Evolutionary conservation across 2,888 invertebrate genomes (phyloP).

Genomic region (Chrysolina americana): DNA sequence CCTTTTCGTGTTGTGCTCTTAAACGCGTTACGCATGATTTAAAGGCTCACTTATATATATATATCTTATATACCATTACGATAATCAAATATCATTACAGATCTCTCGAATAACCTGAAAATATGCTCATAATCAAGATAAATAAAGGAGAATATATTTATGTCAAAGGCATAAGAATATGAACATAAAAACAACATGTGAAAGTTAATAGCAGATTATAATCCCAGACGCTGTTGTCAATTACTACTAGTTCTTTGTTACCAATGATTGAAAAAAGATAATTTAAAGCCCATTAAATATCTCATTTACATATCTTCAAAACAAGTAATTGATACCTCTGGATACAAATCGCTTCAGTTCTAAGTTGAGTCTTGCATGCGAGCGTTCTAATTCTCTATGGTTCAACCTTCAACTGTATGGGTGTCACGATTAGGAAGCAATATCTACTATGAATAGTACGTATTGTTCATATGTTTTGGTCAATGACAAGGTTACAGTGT

Average conservation of each 20-base stretch:
- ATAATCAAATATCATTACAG: too few relatives aligned
- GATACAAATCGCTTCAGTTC: neutral
- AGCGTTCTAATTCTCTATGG: constrained; percentile 12
- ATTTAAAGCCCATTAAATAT: neutral
- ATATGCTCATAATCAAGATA: too few relatives aligned
- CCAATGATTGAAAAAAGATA: neutral
- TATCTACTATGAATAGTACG: constrained; percentile 28
- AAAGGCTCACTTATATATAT: too few relatives aligned
- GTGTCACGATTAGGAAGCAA: constrained; percentile 30
- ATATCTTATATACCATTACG: too few relatives aligned
- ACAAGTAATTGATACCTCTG: neutral
- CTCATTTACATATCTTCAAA: constrained; percentile 9
- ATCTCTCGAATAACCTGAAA: too few relatives aligned
- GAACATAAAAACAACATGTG: constrained; percentile 1
- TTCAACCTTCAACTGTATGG: constrained; percentile 18
- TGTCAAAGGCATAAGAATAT: neutral
- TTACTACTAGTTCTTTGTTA: neutral
- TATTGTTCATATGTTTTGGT: constrained; percentile 38
- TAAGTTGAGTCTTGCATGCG: neutral
- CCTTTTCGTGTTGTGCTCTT: too few relatives aligned
- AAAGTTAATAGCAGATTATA: neutral
- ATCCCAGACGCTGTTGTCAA: neutral
- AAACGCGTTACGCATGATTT: too few relatives aligned
- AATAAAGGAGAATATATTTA: too few relatives aligned
- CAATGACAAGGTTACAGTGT: constrained; percentile 38